phyloP scores from a whole-genome alignment of 2,888 invertebrate genomes.

The Drosophila ezoana region DNA sequence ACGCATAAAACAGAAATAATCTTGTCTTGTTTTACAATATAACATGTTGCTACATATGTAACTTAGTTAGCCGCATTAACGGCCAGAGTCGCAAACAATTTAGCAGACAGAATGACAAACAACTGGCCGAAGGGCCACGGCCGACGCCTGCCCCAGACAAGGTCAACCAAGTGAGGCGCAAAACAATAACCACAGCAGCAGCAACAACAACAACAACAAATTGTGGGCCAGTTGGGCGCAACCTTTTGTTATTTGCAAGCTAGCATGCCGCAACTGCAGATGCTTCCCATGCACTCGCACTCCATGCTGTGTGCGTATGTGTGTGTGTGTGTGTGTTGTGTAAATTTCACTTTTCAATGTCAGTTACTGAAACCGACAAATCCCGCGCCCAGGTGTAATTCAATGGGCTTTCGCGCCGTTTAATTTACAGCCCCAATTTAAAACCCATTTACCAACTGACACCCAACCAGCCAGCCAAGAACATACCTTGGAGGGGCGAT shows the following conservation, averaged over 20 bases:
- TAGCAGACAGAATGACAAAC: constrained; percentile 58
- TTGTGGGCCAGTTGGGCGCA: constrained; percentile 64
- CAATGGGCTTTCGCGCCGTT: constrained; percentile 30
- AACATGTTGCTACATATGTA: constrained; percentile 1
- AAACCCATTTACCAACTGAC: constrained; percentile 9
- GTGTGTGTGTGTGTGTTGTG: constrained; percentile 13
- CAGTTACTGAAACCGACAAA: constrained; percentile 52
- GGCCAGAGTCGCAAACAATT: constrained; percentile 36
- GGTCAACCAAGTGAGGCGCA: constrained; percentile 50
- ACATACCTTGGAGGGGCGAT: constrained; percentile 88
- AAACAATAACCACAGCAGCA: constrained; percentile 25
- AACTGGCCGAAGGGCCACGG: constrained; percentile 50
- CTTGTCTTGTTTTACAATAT: background rate
- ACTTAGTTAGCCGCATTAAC: constrained; percentile 32
- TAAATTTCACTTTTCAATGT: constrained; percentile 68
- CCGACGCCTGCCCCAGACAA: constrained; percentile 65
- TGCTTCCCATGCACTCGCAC: constrained; percentile 13
- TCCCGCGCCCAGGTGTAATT: constrained; percentile 34
- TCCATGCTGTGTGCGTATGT: background rate
- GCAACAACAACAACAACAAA: constrained; percentile 15
- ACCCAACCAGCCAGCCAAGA: background rate
- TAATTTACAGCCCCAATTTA: constrained; percentile 30
- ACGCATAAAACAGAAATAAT: too few relatives aligned
- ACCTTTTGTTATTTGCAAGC: constrained; percentile 66
- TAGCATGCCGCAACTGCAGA: constrained; percentile 43